phyloP scores from a whole-genome alignment of 2,797 vertebrate genomes.

The Podarcis lilfordi region DNA sequence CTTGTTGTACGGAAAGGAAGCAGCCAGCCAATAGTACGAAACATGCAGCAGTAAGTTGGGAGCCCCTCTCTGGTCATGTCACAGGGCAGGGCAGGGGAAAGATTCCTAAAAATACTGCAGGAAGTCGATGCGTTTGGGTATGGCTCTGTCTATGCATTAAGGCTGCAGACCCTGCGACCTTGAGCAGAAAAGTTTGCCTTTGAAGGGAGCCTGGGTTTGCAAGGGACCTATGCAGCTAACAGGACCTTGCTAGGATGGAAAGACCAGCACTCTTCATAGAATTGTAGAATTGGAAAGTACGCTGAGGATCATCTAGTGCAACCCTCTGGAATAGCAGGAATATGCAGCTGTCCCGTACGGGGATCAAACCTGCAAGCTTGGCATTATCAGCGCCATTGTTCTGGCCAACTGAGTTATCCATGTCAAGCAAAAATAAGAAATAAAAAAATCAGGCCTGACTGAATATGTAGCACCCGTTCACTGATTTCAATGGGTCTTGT shows the following conservation, averaged over 20 bases:
- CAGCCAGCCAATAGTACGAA: not conserved
- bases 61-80: not conserved
- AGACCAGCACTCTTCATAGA: not conserved
- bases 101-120: no score
- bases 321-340: no score
- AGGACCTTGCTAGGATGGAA: not conserved
- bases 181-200: no score
- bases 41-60: not conserved
- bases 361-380: no score
- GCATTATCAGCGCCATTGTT: no score
- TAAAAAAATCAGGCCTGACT: no score
- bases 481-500: not conserved
- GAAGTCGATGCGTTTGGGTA: not conserved
- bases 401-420: no score
- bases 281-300: no score
- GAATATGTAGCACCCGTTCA: not conserved
- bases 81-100: not conserved
- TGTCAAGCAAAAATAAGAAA: no score
- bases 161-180: not conserved
- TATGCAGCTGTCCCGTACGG: no score
- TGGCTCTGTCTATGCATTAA: no score
- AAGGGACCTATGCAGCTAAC: rapidly evolving
- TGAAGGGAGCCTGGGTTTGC: not conserved
- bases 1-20: not conserved
- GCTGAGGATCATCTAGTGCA: no score